Percentiles rank a stretch among this genome's conserved stretches.
Conservation (phyloP, 2,797 vertebrate genomes). For the Eurystomus glaucurus region DNA sequence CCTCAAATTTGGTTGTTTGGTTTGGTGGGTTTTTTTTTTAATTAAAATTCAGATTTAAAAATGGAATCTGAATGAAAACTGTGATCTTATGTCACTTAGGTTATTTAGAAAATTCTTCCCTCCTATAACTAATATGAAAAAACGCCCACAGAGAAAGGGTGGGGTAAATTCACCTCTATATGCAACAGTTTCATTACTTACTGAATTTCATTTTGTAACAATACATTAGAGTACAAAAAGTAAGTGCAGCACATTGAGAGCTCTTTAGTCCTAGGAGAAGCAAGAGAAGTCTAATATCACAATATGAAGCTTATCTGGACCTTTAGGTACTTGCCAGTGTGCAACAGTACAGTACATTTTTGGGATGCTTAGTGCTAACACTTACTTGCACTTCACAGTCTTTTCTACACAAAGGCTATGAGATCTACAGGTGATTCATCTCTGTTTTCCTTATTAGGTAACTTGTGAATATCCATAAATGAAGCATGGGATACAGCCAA, state of each 20-base stretch:
- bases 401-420: background rate
- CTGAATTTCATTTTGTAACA: background rate
- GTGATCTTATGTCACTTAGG: background rate
- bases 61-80: background rate
- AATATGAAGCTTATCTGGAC: background rate
- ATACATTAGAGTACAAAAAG: background rate
- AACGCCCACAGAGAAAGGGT: background rate
- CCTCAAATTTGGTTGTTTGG: background rate
- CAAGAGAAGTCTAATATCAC: background rate
- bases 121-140: background rate
- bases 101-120: background rate
- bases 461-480: conserved; percentile 7
- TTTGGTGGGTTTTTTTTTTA: background rate
- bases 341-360: background rate
- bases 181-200: background rate
- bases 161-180: background rate
- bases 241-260: background rate
- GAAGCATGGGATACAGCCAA: background rate
- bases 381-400: background rate
- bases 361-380: background rate
- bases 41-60: background rate
- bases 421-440: background rate
- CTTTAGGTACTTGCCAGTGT: background rate
- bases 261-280: conserved; percentile 21
- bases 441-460: background rate